Conservation (phyloP, 2,888 invertebrate species). For the Epinotia bilunana region DNA sequence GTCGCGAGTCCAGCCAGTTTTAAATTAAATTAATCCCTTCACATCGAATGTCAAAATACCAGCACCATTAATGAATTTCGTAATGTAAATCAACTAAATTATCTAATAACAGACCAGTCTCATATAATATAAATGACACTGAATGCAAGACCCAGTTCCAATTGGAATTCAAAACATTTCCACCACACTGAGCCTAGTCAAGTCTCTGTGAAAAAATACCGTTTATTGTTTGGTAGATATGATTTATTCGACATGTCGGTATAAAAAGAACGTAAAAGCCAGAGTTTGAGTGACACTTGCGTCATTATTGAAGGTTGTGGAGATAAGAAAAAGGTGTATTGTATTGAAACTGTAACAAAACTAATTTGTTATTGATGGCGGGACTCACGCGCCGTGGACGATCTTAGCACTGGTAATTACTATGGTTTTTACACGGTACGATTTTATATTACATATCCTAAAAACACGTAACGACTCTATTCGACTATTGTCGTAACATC, state of each 20-base stretch:
- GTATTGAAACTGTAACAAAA: slow-evolving; percentile 68
- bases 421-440: slow-evolving; percentile 60
- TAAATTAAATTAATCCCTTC: not conserved
- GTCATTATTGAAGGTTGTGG: slow-evolving; percentile 13
- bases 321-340: slow-evolving; percentile 44
- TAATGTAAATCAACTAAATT: slow-evolving; percentile 4
- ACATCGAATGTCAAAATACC: not conserved
- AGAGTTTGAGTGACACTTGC: not conserved
- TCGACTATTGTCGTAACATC: too few relatives aligned
- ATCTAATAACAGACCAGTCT: not conserved
- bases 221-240: slow-evolving; percentile 33
- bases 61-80: not conserved
- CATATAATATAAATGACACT: slow-evolving; percentile 12
- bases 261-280: not conserved
- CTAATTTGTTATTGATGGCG: slow-evolving; percentile 79
- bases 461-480: too few relatives aligned
- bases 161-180: slow-evolving; percentile 29
- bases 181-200: slow-evolving; percentile 23
- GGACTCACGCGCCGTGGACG: slow-evolving; percentile 66
- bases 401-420: slow-evolving; percentile 76
- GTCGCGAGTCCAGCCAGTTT: not conserved
- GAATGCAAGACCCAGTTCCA: slow-evolving; percentile 10
- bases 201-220: slow-evolving; percentile 30
- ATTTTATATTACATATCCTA: slow-evolving; percentile 46
- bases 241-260: slow-evolving; percentile 17